Base-by-base conservation (phyloP, 1,140 invertebrate species). In the Platyura marginata region DNA sequence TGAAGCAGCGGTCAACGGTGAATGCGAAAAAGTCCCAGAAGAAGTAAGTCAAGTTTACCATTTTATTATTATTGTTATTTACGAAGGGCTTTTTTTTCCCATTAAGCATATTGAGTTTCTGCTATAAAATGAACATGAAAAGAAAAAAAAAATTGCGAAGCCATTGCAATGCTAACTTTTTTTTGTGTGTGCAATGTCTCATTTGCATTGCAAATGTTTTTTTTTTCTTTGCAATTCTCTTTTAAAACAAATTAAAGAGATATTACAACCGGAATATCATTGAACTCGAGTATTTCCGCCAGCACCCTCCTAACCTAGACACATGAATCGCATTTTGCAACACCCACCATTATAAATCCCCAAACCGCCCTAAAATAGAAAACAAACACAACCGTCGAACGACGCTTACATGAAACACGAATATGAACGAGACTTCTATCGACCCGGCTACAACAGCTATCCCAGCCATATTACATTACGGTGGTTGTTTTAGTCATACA, bases 1-100 rank as follows among this genome's bases (percentile, higher is more conserved):
- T 21, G 69, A 72, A 38, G 53, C 49, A 3, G 22, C 38, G 19
- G 43, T 59, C 13, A 68, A 67, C 46, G 65, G 65, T 23, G 65
- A 67, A 46, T 57, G 59, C 33, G 66, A 66, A 50, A 69, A 65
- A 54, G 57, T 67, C 44, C 63, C 64, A 4, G 66, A 66, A 48
- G 67, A 67, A 61, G 64, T 68, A 52, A 56, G 61, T 58, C 11
- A 39, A 42, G 13, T 8, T 6, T 8, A 6, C 6, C 6, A 29
- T 8, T 29, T 29, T 13, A 6, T 13, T 29, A 8, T 29, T 29
- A 8, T 29, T 29, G 25, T 29, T 29, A 13, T 29, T 29, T 29
- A 8, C 13, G 13, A n/a, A n/a, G n/a, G n/a, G n/a, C n/a, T n/a
- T 29, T 29, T 29, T 29, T 29, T 29, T 6, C 13, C 13, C 25